A percentile compares a stretch with the other conserved stretches of the same genome.
Evolutionary conservation across 2,113 vertebrate species (phyloP).

Genomic region (Pica pica): DNA sequence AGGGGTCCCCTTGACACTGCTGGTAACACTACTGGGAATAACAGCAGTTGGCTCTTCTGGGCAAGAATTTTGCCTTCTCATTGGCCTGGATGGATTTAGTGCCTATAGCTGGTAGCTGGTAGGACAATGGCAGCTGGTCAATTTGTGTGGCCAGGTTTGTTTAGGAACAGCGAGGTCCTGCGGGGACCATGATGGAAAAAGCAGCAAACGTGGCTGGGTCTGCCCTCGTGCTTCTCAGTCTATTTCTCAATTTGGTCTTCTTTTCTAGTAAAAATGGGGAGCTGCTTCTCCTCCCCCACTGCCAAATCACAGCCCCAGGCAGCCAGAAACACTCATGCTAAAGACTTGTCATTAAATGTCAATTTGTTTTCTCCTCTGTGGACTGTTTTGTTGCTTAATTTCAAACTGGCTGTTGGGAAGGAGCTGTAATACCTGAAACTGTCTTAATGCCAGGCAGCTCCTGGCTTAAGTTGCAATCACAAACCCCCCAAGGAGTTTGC

Average conservation of each 20-base stretch:
- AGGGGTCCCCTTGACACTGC: not conserved
- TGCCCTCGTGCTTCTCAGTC: not conserved
- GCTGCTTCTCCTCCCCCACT: constrained; percentile 14
- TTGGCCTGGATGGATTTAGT: not conserved
- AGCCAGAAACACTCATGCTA: constrained; percentile 5
- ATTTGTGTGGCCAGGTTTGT: not conserved
- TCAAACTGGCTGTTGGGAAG: not conserved
- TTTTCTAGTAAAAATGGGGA: not conserved
- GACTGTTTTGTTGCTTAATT: not conserved
- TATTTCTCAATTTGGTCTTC: not conserved
- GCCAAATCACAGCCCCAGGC: constrained; percentile 9
- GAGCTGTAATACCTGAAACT: not conserved
- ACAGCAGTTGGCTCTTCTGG: not conserved
- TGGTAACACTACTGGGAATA: not conserved
- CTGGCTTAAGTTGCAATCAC: not conserved
- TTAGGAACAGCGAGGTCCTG: not conserved
- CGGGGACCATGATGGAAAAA: not conserved
- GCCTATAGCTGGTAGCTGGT: not conserved
- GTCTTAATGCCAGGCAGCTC: not conserved
- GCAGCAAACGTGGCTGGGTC: not conserved
- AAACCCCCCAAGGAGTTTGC: not conserved
- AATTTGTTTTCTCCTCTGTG: not conserved
- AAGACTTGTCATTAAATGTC: constrained; percentile 32
- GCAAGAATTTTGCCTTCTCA: not conserved
- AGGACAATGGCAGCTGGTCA: not conserved